phyloP scores from a whole-genome alignment of 1,140 invertebrate species.

The Drosophila micromelanica region DNA sequence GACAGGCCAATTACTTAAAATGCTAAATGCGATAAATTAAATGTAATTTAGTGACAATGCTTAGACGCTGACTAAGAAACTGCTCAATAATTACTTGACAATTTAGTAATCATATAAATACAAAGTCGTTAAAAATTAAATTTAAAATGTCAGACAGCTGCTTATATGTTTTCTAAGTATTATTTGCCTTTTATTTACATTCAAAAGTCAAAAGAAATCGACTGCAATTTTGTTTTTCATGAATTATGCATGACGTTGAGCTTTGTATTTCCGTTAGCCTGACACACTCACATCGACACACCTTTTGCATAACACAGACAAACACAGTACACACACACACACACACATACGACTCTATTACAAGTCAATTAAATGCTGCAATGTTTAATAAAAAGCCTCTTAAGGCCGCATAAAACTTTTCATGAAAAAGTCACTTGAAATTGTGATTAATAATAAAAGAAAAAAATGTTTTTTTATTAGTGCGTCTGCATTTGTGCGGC shows the following conservation, averaged over 20 bases:
- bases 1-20: slow-evolving; percentile 32
- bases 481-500: slow-evolving; percentile 53
- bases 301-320: slow-evolving; percentile 44
- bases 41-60: slow-evolving; percentile 39
- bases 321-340: slow-evolving; percentile 13
- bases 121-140: slow-evolving; percentile 1
- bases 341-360: slow-evolving; percentile 64
- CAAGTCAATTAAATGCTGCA: slow-evolving; percentile 80
- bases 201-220: slow-evolving; percentile 40
- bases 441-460: slow-evolving; percentile 57
- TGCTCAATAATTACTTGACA: background rate
- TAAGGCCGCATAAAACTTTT: slow-evolving; percentile 62
- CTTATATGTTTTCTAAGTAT: slow-evolving; percentile 34
- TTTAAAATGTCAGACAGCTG: slow-evolving; percentile 8
- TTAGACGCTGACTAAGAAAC: slow-evolving; percentile 17
- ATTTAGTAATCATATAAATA: background rate
- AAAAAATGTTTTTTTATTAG: slow-evolving; percentile 64
- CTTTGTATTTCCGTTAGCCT: slow-evolving; percentile 74
- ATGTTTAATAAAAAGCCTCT: slow-evolving; percentile 76
- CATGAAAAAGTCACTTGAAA: slow-evolving; percentile 50
- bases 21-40: slow-evolving; percentile 56
- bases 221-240: slow-evolving; percentile 54
- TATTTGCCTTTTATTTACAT: slow-evolving; percentile 30
- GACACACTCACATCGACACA: slow-evolving; percentile 61
- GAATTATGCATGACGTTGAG: slow-evolving; percentile 76